Evolutionary conservation across 2,888 invertebrate species (phyloP).

Genomic region (Thumatha senex): DNA sequence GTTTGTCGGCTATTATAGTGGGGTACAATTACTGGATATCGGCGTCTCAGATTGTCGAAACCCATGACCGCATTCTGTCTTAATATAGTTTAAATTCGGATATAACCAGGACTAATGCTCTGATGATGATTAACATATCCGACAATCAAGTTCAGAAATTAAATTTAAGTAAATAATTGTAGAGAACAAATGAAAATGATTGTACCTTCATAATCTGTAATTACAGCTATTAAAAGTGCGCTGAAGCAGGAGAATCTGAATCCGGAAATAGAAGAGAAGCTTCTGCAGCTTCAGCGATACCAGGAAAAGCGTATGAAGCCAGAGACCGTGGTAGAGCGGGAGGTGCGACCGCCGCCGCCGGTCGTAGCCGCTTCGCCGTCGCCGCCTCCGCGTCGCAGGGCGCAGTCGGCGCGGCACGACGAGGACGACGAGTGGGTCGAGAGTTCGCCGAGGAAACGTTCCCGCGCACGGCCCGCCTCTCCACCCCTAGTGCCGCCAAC

Average conservation of each 20-base stretch:
- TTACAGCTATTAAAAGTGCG: constrained; percentile 94
- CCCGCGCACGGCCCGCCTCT: constrained; percentile 36
- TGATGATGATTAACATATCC: too few species aligned
- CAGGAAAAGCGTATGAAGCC: constrained; percentile 91
- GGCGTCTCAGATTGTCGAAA: too few species aligned
- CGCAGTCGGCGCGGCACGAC: constrained; percentile 55
- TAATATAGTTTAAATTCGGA: too few species aligned
- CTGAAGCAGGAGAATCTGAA: constrained; percentile 95
- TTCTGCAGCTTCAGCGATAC: constrained; percentile 93
- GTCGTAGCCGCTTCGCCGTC: constrained; percentile 45
- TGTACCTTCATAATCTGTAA: not conserved
- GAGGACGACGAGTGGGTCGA: constrained; percentile 77
- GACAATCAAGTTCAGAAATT: too few species aligned
- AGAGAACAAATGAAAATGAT: too few species aligned
- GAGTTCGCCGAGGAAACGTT: constrained; percentile 62
- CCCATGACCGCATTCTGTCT: too few species aligned
- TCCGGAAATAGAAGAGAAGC: constrained; percentile 96
- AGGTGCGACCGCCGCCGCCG: constrained; percentile 49
- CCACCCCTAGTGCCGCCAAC: constrained; percentile 19
- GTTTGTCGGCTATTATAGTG: too few species aligned
- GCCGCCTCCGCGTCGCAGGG: constrained; percentile 57
- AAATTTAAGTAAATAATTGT: too few species aligned
- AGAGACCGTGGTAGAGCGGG: constrained; percentile 67
- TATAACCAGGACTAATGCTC: too few species aligned
- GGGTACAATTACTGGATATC: too few species aligned